A percentile compares a stretch with the other conserved stretches of the same genome.
Evolutionary conservation across 2,797 vertebrate genomes (phyloP).

Genomic region (Brachymystax lenok): DNA sequence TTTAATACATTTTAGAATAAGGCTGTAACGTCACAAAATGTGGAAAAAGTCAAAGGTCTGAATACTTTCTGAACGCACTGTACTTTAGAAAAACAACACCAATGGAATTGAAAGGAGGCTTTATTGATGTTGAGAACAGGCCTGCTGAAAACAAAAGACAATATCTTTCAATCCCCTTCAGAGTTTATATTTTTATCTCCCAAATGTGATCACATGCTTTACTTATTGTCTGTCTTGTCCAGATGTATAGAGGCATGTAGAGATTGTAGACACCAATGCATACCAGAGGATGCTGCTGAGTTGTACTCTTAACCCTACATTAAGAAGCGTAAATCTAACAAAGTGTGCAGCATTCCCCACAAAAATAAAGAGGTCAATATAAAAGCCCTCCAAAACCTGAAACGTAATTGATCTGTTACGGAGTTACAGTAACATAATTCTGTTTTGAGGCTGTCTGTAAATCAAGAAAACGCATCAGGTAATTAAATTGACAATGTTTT

Average conservation of each 20-base stretch:
- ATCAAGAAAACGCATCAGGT: constrained; percentile 30
- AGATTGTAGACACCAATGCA: neutral
- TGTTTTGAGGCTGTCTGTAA: constrained; percentile 41
- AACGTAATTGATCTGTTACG: constrained; percentile 53
- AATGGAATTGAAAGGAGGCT: too few species aligned
- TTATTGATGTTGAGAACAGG: too few species aligned
- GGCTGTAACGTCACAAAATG: too few species aligned
- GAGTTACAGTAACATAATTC: constrained; percentile 30
- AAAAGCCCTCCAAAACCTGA: constrained; percentile 33
- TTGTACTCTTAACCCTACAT: neutral
- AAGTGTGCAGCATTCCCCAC: neutral
- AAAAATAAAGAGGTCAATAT: constrained; percentile 35
- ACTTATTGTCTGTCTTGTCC: neutral
- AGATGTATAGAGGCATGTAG: neutral
- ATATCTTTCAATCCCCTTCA: neutral
- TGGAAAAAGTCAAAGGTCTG: too few species aligned
- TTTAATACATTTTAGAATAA: too few species aligned
- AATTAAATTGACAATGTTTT: constrained; percentile 39
- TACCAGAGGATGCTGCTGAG: neutral
- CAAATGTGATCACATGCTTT: neutral
- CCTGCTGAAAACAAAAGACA: too few species aligned
- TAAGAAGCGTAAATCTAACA: constrained; percentile 22
- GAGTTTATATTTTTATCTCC: neutral
- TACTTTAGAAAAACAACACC: too few species aligned
- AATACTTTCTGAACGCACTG: too few species aligned